A percentile compares a stretch with the other conserved stretches of the same genome.
These are phyloP conservation scores for Oceanodroma tethys DNA, from an alignment of 2,113 vertebrate genomes.

Conservation along the genomic window DNA sequence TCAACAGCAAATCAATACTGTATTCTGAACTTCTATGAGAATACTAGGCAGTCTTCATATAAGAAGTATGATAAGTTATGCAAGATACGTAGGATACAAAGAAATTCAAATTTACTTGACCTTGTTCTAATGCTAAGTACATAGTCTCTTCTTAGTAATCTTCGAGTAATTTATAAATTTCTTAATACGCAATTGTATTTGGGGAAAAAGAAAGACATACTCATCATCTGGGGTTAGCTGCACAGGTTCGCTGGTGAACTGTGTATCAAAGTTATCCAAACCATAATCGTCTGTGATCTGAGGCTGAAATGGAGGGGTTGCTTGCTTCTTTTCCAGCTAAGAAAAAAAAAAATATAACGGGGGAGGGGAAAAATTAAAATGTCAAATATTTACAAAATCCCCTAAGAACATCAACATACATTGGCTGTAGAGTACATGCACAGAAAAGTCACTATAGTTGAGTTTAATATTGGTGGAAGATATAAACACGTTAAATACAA, in stretches of 20 bases:
- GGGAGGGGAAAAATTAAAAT: not conserved
- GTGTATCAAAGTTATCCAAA: constrained; percentile 97
- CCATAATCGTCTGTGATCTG: constrained; percentile 96
- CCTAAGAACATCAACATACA: not conserved
- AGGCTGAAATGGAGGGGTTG: constrained; percentile 91
- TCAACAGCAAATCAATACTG: not conserved
- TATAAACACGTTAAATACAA: not conserved
- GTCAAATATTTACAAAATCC: not conserved
- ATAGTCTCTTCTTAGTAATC: accelerated
- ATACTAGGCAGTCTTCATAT: not conserved
- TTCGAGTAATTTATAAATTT: not conserved
- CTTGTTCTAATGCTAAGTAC: not conserved
- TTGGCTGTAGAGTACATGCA: not conserved
- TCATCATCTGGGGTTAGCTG: constrained; percentile 97
- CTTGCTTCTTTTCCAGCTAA: constrained; percentile 96
- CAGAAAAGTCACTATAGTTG: not conserved
- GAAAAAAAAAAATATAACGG: not conserved
- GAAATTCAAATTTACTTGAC: not conserved
- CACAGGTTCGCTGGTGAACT: constrained; percentile 98
- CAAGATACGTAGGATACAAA: not conserved
- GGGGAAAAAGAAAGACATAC: constrained; percentile 70
- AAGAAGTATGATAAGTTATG: accelerated
- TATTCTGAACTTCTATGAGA: accelerated
- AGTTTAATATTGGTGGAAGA: not conserved
- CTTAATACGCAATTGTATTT: not conserved